Conservation (phyloP, 2,888 invertebrate species). For the Erebia aethiops region DNA sequence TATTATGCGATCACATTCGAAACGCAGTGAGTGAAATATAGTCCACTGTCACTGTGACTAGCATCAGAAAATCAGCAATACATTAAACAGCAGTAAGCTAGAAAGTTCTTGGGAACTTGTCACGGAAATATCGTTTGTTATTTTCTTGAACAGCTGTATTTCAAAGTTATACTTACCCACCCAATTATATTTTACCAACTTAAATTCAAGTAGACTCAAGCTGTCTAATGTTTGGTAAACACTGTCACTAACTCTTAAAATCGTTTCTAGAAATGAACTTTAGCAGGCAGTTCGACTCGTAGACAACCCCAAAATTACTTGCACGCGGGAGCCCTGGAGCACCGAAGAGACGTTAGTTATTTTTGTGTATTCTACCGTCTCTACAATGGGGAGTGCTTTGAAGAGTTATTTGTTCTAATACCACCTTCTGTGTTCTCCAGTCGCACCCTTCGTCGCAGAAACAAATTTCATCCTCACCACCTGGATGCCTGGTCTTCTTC, state of each 20-base stretch:
- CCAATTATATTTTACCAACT: background rate
- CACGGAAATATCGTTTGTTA: conserved; percentile 19
- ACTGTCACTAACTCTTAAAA: background rate
- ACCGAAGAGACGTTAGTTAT: no score
- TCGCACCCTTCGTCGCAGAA: no score
- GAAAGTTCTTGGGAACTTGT: conserved; percentile 38
- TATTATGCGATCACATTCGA: conserved; percentile 74
- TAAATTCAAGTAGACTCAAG: background rate
- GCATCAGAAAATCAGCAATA: conserved; percentile 16
- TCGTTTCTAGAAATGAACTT: background rate
- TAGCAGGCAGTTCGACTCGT: no score
- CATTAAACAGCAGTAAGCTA: conserved; percentile 11
- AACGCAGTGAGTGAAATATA: conserved; percentile 69
- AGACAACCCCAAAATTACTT: no score
- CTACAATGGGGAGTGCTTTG: no score
- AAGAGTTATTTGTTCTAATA: no score
- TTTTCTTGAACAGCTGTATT: conserved; percentile 9
- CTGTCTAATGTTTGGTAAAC: no score
- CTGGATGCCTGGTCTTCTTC: no score
- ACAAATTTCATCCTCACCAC: no score
- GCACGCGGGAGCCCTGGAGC: no score
- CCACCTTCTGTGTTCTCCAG: no score
- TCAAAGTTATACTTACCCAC: background rate
- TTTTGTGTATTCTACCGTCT: no score
- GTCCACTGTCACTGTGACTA: conserved; percentile 60